Base-by-base conservation (phyloP, 2,113 vertebrate genomes). In the Urocitellus parryii region DNA sequence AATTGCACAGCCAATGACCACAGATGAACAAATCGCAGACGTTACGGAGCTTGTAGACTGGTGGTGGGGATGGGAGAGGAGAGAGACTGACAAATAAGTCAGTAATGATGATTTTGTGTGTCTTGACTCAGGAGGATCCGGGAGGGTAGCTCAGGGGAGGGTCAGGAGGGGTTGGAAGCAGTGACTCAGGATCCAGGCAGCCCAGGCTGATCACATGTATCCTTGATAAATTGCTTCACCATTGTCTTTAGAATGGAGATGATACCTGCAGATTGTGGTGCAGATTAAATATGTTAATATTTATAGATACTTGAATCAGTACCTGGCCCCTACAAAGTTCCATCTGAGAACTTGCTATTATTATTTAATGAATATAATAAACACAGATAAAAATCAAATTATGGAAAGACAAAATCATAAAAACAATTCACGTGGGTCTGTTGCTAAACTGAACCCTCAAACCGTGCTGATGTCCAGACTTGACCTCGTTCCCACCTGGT, bases 401-500 rank as follows among this genome's bases (percentile, higher is more conserved):
- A 73, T 32, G 76, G 37, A 82, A 80, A 39, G 56, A 65, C 39
- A 68, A 32, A 53, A 22, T 37, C 24, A 3, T 5, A 45, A 53
- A 32, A 34, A 34, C 53, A 20, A 7, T 4, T 12, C 74, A 25
- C 32, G 0, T 4, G 1, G 34, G 3, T 42, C 86, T 22, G 9
- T 37, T 77, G 67, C 80, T 56, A 56, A 18, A 24, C n/a, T 5
- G n/a, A 32, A 2, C n/a, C 32, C 7, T 16, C 14, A 45, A 65
- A 32, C 24, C 9, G 1, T 0, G 6, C 25, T 81, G 29, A 3
- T 1, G 32, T 17, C 6, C 37, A 56, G 56, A 13, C 4, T 14
- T 7, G 72, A 12, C 14, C 39, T 42, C 17, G 8, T 51, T 51
- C 45, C 17, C 29, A 16, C 25, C 34, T 5, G 27, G 2, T 2